Base-by-base conservation (phyloP, 2,888 invertebrate species). In the Gisinianus flammeolus region DNA sequence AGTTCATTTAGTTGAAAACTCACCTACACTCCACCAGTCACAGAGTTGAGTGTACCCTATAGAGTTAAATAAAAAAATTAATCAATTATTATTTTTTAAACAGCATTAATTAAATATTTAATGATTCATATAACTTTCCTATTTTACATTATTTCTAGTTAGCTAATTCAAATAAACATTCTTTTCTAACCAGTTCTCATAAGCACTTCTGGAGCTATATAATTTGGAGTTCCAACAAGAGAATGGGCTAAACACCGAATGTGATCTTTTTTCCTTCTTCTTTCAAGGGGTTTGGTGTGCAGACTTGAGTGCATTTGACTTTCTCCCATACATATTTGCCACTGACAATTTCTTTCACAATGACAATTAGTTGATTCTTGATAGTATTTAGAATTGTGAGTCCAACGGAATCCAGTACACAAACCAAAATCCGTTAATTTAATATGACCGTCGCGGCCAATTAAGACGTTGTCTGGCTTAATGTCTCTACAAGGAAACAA, bases 371-470 rank as follows among this genome's bases (percentile, higher is more conserved):
- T 68, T 28, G 79, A 70, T 5, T 83, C 81, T 71, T 97, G 97
- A 89, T 98, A 98, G 88, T 97, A 98, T 90, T 98, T 97, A 26
- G 98, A 98, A 89, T 99, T 98, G 88, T 99, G 99, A 76, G 99
- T 99, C 99, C 99, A 99, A 85, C 99, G 90, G 87, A 99, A 98
- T 80, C 99, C 99, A 58, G 99, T 99, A 87, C 99, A 99, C 66
- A 99, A 90, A 24, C 69, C 99, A 88, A 99, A 99, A 88, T 99
- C 99, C 0, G 99, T 99, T 84, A 99, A 89, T 88, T 99, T 99
- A 83, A 99, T 98, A 87, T 99, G 99, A 77, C 99, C 99, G 87
- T 98, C 96, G 78, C 93, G 91, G 88, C 98, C 98, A 85, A 99
- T 98, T 81, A 99, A 91, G 87, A 99, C 98, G 88, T 99, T 99